Percentiles rank a stretch among this genome's conserved stretches.
Conservation (phyloP, 35 echinoderm and acorn worm genomes). For the Amphiura filiformis region DNA sequence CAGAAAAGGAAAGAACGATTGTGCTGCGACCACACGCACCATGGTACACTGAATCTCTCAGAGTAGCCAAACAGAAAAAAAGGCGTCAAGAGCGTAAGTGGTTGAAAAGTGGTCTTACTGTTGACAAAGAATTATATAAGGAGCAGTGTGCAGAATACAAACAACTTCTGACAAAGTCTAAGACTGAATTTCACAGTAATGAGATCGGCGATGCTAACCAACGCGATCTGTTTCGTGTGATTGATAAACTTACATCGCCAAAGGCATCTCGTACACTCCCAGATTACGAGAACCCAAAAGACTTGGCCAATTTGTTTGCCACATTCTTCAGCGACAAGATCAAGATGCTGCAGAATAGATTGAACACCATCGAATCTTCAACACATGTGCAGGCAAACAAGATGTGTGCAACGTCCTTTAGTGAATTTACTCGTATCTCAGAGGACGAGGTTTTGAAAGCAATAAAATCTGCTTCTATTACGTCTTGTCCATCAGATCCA, state of each 20-base stretch:
- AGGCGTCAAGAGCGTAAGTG: constrained; percentile 22
- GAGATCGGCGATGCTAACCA: constrained; percentile 19
- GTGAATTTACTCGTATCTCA: background rate
- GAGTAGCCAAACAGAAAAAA: constrained; percentile 27
- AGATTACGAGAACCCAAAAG: background rate
- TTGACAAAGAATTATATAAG: constrained; percentile 38
- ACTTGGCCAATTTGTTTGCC: constrained; percentile 2
- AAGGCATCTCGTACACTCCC: background rate
- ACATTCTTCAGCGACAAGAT: constrained; percentile 26
- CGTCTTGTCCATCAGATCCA: constrained; percentile 41
- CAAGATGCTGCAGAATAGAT: background rate
- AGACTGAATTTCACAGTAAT: background rate
- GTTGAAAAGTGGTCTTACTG: background rate
- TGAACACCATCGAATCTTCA: background rate
- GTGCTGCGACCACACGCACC: constrained; percentile 41
- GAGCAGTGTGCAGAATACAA: constrained; percentile 41
- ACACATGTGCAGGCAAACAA: background rate
- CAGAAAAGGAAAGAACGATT: background rate
- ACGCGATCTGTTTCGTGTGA: constrained; percentile 22
- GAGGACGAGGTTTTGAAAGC: constrained; percentile 11
- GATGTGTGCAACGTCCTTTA: background rate
- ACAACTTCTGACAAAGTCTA: background rate
- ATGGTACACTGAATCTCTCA: constrained; percentile 26
- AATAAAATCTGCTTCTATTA: constrained; percentile 10
- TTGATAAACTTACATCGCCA: constrained; percentile 13